Evolutionary conservation across 2,888 invertebrate species (phyloP).

Genomic region (Dermolepida albohirtum): DNA sequence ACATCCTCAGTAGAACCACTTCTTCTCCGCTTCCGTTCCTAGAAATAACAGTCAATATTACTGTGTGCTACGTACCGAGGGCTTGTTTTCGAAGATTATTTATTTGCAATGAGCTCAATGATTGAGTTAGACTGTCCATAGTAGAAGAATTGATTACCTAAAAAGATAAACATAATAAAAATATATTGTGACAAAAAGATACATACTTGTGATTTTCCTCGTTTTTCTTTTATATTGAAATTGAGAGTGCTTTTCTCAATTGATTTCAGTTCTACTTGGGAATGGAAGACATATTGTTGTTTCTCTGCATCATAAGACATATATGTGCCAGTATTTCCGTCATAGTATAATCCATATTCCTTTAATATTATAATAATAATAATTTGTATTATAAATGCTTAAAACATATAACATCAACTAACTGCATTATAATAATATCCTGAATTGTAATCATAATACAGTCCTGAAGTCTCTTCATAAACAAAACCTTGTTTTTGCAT

Average conservation of each 20-base stretch:
- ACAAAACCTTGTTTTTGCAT: constrained; percentile 83
- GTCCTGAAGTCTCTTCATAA: constrained; percentile 86
- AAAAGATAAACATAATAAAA: constrained; percentile 50
- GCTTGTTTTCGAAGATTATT: constrained; percentile 68
- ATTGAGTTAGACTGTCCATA: constrained; percentile 62
- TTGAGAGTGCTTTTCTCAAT: constrained; percentile 18
- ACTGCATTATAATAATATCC: constrained; percentile 93
- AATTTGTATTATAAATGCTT: neutral
- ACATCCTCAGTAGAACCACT: constrained; percentile 55
- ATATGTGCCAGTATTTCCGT: constrained; percentile 86
- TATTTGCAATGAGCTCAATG: constrained; percentile 65
- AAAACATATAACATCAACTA: constrained; percentile 59
- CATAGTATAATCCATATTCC: constrained; percentile 90
- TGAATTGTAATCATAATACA: constrained; percentile 89
- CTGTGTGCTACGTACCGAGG: constrained; percentile 68
- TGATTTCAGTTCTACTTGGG: constrained; percentile 72
- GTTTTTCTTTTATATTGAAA: constrained; percentile 50
- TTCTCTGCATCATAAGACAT: constrained; percentile 83
- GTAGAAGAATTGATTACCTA: constrained; percentile 64
- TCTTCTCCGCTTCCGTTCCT: constrained; percentile 58
- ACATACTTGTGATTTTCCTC: constrained; percentile 50
- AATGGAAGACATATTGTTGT: constrained; percentile 83
- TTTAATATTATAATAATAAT: constrained; percentile 63
- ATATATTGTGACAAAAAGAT: constrained; percentile 28
- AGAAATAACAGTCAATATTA: constrained; percentile 61